Evolutionary conservation across 2,888 invertebrate genomes (phyloP).

Genomic region (Sicus ferrugineus): DNA sequence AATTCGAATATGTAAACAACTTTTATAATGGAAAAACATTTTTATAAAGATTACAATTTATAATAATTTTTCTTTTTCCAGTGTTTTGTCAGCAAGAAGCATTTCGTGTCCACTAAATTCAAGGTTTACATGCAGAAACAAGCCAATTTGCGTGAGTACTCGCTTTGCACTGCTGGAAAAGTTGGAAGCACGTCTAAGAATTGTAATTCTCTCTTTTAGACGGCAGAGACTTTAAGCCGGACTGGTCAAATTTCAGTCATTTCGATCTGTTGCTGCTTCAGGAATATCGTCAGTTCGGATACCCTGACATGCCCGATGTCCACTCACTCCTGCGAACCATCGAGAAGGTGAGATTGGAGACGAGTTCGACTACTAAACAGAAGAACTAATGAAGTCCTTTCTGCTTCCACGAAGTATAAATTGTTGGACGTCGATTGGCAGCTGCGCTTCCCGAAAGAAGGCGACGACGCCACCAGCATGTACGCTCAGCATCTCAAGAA

Average conservation of each 20-base stretch:
- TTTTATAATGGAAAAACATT: too few species aligned
- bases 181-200: not conserved
- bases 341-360: not conserved
- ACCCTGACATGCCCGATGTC: not conserved
- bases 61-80: too few species aligned
- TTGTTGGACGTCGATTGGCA: not conserved
- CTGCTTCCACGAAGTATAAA: not conserved
- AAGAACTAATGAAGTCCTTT: not conserved
- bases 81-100: conserved; percentile 4
- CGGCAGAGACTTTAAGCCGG: too few species aligned
- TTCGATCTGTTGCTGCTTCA: conserved; percentile 10
- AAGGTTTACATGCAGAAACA: not conserved
- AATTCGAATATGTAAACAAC: too few species aligned
- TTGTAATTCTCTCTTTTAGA: not conserved
- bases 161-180: too few species aligned
- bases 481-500: too few species aligned
- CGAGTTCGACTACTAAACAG: not conserved
- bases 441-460: not conserved
- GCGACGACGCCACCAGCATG: not conserved
- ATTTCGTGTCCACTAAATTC: not conserved
- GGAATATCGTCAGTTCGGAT: conserved; percentile 2
- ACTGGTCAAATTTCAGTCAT: not conserved
- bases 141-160: not conserved
- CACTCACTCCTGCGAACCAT: not conserved
- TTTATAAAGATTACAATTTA: too few species aligned